Conservation (phyloP, 2,797 vertebrate genomes). For the Dendrocincla tyrannina region DNA sequence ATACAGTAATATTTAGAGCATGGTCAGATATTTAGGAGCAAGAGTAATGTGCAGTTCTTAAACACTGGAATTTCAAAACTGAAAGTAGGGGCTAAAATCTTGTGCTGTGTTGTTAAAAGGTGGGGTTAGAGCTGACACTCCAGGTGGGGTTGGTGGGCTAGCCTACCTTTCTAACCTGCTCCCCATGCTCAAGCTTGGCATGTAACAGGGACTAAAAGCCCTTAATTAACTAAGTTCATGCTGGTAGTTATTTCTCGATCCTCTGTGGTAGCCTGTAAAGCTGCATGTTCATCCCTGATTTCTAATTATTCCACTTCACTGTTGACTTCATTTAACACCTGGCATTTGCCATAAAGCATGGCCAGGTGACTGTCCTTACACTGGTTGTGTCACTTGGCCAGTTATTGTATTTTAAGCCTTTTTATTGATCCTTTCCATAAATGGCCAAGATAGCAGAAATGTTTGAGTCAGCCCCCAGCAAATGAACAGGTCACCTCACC, state of each 20-base stretch:
- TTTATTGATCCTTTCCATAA: background rate
- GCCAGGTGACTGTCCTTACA: background rate
- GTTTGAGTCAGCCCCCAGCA: background rate
- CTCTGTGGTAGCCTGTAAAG: background rate
- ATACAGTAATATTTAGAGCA: background rate
- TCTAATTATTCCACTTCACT: background rate
- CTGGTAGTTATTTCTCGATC: background rate
- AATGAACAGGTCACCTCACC: background rate
- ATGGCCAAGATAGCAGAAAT: background rate
- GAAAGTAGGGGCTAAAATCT: background rate
- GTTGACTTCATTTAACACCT: background rate
- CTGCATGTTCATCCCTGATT: background rate
- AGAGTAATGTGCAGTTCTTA: background rate
- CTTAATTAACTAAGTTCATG: background rate
- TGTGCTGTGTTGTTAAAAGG: background rate
- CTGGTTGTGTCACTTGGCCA: background rate
- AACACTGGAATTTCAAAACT: background rate
- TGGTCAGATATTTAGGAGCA: background rate
- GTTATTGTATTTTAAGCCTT: background rate
- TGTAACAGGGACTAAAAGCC: background rate
- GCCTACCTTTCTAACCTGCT: background rate
- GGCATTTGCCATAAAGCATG: background rate
- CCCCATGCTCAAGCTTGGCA: background rate
- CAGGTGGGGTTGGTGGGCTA: background rate
- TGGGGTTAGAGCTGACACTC: background rate